Evolutionary conservation across 2,888 invertebrate species (phyloP).

Genomic region (Byasa hedistus): DNA sequence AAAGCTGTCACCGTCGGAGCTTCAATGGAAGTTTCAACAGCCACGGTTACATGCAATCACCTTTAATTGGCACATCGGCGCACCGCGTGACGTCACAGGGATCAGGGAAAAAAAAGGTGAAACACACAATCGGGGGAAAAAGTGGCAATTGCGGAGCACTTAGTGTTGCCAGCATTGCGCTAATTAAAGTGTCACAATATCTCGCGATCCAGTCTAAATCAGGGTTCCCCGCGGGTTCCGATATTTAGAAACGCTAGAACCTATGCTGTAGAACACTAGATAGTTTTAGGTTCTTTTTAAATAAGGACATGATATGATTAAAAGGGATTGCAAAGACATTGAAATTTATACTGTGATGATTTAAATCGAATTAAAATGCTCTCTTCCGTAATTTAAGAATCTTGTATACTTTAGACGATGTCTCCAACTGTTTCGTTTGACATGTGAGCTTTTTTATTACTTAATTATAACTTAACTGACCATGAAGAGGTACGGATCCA

Average conservation of each 20-base stretch:
- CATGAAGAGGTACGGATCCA: too few relatives aligned
- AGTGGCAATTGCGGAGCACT: slow-evolving; percentile 63
- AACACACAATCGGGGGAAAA: slow-evolving; percentile 46
- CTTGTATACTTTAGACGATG: too few relatives aligned
- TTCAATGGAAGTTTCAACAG: slow-evolving; percentile 18
- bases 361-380: too few relatives aligned
- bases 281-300: too few relatives aligned
- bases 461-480: too few relatives aligned
- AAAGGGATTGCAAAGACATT: too few relatives aligned
- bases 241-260: slow-evolving; percentile 3
- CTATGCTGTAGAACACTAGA: too few relatives aligned
- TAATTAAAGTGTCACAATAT: slow-evolving; percentile 62
- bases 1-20: not conserved
- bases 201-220: slow-evolving; percentile 43
- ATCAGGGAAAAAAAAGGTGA: slow-evolving; percentile 45
- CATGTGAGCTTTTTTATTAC: too few relatives aligned
- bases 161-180: slow-evolving; percentile 51
- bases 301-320: too few relatives aligned
- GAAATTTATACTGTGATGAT: too few relatives aligned
- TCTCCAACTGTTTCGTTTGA: too few relatives aligned
- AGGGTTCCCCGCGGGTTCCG: slow-evolving; percentile 35
- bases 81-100: slow-evolving; percentile 42
- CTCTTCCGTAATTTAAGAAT: too few relatives aligned
- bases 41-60: slow-evolving; percentile 38
- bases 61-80: slow-evolving; percentile 56